These are phyloP conservation scores for Zaprionus inermis DNA, from an alignment of 1,140 invertebrate genomes.

Conservation along the genomic window DNA sequence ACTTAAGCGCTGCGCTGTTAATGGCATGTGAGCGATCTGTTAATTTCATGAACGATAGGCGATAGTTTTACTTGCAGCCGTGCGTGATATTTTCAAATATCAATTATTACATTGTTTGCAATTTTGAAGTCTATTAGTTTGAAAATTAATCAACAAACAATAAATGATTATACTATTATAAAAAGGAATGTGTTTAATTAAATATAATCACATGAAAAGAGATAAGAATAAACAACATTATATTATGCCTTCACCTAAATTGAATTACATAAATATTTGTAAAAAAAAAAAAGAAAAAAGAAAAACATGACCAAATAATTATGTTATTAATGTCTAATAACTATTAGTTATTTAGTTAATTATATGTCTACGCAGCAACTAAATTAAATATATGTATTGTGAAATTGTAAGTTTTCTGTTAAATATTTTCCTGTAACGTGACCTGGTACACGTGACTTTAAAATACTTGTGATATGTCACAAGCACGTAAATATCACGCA, in stretches of 20 bases:
- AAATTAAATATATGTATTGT: neutral
- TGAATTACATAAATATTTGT: no score
- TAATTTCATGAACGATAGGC: neutral
- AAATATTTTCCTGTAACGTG: neutral
- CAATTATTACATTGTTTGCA: neutral
- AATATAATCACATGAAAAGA: no score
- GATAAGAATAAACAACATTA: neutral
- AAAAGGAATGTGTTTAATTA: no score
- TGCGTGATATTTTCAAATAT: neutral
- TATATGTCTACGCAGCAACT: neutral
- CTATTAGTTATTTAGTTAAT: neutral
- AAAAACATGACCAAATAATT: neutral
- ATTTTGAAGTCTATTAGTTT: no score
- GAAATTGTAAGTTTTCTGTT: neutral
- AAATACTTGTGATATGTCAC: slow-evolving; percentile 1
- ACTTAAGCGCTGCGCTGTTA: no score
- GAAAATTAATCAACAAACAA: no score
- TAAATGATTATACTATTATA: no score
- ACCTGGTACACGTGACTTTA: neutral
- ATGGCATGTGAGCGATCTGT: neutral
- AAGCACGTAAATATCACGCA: slow-evolving; percentile 13
- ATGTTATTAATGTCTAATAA: neutral
- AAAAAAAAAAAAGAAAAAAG: no score
- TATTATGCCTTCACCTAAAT: no score
- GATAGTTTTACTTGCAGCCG: neutral